phyloP scores from a whole-genome alignment of 2,113 vertebrate genomes.

The Acrocephalus arundinaceus region DNA sequence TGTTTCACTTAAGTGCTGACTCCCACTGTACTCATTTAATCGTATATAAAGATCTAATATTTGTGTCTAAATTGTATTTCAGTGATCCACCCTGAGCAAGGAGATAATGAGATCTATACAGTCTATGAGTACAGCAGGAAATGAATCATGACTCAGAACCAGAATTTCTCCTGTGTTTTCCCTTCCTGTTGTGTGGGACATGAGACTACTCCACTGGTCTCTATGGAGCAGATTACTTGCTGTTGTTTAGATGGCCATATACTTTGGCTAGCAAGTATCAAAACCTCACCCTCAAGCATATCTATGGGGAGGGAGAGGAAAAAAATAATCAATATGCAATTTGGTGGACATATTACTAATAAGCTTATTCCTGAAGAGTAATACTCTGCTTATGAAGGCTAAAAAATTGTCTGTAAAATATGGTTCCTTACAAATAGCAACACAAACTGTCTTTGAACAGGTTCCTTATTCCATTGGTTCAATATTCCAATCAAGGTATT shows the following conservation, averaged over 20 bases:
- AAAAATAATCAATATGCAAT: neutral
- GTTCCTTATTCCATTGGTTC: neutral
- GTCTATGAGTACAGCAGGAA: neutral
- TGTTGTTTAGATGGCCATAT: neutral
- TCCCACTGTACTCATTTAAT: neutral
- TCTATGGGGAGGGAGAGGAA: neutral
- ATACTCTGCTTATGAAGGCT: neutral
- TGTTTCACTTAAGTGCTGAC: neutral
- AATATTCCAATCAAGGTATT: neutral
- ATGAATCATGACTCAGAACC: neutral
- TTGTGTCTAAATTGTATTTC: neutral
- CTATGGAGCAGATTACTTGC: neutral
- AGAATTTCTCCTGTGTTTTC: neutral
- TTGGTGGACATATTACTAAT: neutral
- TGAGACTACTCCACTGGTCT: neutral
- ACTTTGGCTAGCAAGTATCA: neutral
- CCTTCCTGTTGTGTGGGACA: neutral
- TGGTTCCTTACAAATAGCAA: neutral
- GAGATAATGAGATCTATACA: neutral
- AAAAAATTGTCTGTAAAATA: neutral
- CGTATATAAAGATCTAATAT: neutral
- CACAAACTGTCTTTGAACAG: neutral
- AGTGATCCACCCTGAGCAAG: neutral
- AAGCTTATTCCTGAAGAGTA: neutral
- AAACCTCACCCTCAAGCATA: neutral